phyloP scores from a whole-genome alignment of 2,113 vertebrate genomes.

The Colistium nudipinnis region DNA sequence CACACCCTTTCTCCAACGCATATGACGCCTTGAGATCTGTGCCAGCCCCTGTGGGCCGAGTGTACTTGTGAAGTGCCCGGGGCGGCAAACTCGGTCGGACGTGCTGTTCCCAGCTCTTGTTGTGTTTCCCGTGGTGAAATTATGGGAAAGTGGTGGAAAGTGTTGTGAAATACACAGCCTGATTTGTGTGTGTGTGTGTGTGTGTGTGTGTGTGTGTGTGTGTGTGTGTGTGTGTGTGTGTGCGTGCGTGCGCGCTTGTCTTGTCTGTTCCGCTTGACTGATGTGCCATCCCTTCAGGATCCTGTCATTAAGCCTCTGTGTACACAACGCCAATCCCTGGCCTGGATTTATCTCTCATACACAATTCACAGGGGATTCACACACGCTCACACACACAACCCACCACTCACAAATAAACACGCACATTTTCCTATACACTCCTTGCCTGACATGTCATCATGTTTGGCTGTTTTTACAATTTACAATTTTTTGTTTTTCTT shows the following conservation, averaged over 20 bases:
- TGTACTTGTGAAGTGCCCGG: slow-evolving; percentile 33
- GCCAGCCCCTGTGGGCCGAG: slow-evolving; percentile 40
- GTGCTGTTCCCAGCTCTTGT: slow-evolving; percentile 39
- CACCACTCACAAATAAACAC: not conserved
- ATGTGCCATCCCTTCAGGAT: slow-evolving; percentile 57
- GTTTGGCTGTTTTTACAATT: slow-evolving; percentile 15
- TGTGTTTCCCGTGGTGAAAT: slow-evolving; percentile 32
- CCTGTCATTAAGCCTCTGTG: slow-evolving; percentile 72
- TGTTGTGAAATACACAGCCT: slow-evolving; percentile 43
- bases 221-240: slow-evolving; percentile 29
- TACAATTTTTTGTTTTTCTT: slow-evolving; percentile 7
- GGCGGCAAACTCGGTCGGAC: slow-evolving; percentile 43
- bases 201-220: slow-evolving; percentile 30
- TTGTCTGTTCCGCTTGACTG: slow-evolving; percentile 59
- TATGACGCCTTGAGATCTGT: slow-evolving; percentile 34
- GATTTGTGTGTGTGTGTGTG: too few species aligned
- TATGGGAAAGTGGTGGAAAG: slow-evolving; percentile 56
- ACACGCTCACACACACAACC: slow-evolving; percentile 7
- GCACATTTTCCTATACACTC: slow-evolving; percentile 31
- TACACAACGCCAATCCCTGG: slow-evolving; percentile 65
- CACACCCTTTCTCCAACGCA: slow-evolving; percentile 13
- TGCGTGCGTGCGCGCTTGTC: slow-evolving; percentile 30
- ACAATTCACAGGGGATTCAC: slow-evolving; percentile 31
- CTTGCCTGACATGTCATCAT: slow-evolving; percentile 57
- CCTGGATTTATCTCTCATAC: slow-evolving; percentile 59